Evolutionary conservation across 1,140 invertebrate genomes (phyloP), one percentile per base, ranked within the genome.

Genomic region (Berghia stephanieae): DNA sequence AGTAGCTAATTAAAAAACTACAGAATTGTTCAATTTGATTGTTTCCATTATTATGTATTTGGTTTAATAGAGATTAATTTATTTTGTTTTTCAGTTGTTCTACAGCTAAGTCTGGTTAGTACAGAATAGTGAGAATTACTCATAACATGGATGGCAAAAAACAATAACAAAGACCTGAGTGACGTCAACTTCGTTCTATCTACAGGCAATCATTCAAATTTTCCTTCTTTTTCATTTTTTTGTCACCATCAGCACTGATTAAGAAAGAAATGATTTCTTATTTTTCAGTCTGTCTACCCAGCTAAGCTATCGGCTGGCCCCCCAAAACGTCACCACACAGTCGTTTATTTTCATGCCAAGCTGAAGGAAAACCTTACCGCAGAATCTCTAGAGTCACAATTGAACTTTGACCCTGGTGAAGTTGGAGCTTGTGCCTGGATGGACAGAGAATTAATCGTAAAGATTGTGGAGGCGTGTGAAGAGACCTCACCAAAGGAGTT

Each of bases 241-340:
- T n/a, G n/a, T n/a, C n/a, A n/a, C n/a, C n/a, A n/a, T n/a, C n/a
- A n/a, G n/a, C n/a, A n/a, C n/a, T n/a, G n/a, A n/a, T n/a, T n/a
- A 24, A 21, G 24, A 31, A 43, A 36, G 6, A 6, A 13, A 34
- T 43, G 6, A 70, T 27, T 70, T 55, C 75, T n/a, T n/a, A 1
- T 46, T 40, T 81, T 80, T 36, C 57, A 86, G 84, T 88, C 87
- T 1, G 83, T 85, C 21, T 90, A 81, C 76, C 89, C 89, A 27
- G 80, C 86, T 21, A 83, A 85, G 68, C 78, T 88, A 36, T 77
- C 79, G 4, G 36, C 83, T 13, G 89, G 89, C 18, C 70, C 79
- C 3, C 88, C 89, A 31, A 80, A 68, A n/a, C 79, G 86, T 43
- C 89, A 90, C 70, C 89, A 90, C 78, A 76, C 89, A 52, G 88